Percentiles rank a stretch among this genome's conserved stretches.
Evolutionary conservation across 2,113 vertebrate genomes (phyloP).

Genomic region (Sclerurus mexicanus): DNA sequence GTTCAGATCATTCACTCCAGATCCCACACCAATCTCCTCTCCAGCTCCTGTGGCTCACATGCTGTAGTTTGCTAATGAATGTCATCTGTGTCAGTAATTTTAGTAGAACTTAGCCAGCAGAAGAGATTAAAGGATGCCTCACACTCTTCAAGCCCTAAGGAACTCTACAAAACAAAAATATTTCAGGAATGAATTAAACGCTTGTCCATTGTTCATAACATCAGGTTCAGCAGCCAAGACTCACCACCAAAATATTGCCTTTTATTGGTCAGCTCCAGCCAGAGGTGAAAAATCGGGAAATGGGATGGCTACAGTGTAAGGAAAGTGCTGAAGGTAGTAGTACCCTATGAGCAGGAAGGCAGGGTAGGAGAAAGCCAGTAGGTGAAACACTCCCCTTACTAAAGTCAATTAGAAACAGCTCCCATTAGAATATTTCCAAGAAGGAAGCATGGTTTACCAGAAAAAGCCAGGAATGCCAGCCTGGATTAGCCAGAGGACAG

Average conservation of each 20-base stretch:
- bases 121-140: not conserved
- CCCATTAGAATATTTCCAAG: not conserved
- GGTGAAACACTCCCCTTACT: not conserved
- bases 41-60: rapidly evolving
- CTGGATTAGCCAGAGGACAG: not conserved
- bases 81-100: rapidly evolving
- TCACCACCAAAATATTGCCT: not conserved
- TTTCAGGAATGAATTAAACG: not conserved
- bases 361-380: not conserved
- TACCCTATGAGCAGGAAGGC: not conserved
- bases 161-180: not conserved
- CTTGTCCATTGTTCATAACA: not conserved
- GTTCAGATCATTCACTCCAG: not conserved
- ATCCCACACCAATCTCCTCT: not conserved
- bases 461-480: not conserved
- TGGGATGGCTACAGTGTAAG: not conserved
- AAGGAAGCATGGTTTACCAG: not conserved
- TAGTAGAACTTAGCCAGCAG: not conserved
- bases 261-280: not conserved
- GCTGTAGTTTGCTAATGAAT: not conserved
- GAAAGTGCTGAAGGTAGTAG: not conserved
- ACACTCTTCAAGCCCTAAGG: not conserved
- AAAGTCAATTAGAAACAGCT: not conserved
- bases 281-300: not conserved
- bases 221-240: not conserved